phyloP scores from a whole-genome alignment of 2,113 vertebrate genomes.

The Electrona antarctica region DNA sequence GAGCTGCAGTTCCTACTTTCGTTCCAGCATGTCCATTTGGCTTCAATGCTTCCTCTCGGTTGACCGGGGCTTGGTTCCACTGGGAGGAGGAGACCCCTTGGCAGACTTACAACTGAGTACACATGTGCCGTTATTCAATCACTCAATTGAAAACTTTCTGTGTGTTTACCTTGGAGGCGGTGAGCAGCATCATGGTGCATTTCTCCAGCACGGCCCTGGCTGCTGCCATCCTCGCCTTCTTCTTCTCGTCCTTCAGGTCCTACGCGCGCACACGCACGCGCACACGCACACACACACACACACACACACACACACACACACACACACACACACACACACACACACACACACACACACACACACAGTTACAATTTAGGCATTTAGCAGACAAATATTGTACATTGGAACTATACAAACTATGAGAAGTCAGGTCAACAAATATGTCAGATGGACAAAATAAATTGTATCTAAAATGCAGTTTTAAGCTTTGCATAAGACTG shows the following conservation, averaged over 20 bases:
- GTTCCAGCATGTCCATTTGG: too few relatives aligned
- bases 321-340: background rate
- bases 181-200: conserved; percentile 99
- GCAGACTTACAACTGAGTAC: background rate
- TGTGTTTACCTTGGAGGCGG: conserved; percentile 91
- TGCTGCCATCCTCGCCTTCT: conserved; percentile 96
- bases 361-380: background rate
- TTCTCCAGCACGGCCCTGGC: conserved; percentile 96
- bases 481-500: too few relatives aligned
- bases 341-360: background rate
- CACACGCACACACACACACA: conserved; percentile 7
- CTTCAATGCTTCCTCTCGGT: too few relatives aligned
- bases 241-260: conserved; percentile 99
- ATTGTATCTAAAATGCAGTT: too few relatives aligned
- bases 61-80: too few relatives aligned
- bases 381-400: too few relatives aligned
- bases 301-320: background rate
- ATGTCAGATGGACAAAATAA: too few relatives aligned
- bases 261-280: conserved; percentile 52
- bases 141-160: background rate
- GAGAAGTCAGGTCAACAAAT: too few relatives aligned
- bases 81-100: too few relatives aligned
- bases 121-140: background rate
- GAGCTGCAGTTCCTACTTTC: too few relatives aligned
- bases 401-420: too few relatives aligned